Conservation (phyloP, 2,888 invertebrate species). For the Trachelus tabidus region DNA sequence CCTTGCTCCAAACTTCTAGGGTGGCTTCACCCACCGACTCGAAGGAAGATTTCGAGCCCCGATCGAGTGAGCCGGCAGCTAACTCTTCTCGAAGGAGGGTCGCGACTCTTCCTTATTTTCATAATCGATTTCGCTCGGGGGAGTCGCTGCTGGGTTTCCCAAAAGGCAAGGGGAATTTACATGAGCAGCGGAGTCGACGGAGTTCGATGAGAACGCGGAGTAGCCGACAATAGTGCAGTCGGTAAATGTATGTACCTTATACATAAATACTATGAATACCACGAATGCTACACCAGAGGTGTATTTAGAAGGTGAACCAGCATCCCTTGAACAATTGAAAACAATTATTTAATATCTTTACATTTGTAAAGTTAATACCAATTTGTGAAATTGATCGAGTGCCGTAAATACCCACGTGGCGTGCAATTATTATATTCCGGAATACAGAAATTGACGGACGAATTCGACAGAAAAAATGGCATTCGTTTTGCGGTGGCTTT, state of each 20-base stretch:
- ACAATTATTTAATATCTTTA: neutral
- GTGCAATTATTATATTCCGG: neutral
- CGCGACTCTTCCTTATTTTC: constrained; percentile 40
- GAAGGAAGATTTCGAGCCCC: neutral
- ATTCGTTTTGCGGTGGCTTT: neutral
- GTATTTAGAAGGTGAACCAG: neutral
- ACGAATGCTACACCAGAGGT: no score
- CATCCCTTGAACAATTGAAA: neutral
- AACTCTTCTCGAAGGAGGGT: constrained; percentile 27
- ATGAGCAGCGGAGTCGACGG: no score
- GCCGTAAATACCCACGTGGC: no score
- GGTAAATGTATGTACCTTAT: neutral
- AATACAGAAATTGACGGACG: neutral
- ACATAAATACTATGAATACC: neutral
- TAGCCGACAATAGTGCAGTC: neutral
- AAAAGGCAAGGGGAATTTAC: no score
- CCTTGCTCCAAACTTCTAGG: neutral
- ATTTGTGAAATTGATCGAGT: neutral
- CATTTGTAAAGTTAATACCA: no score
- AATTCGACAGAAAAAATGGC: no score
- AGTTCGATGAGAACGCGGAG: no score
- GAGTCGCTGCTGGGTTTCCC: constrained; percentile 4
- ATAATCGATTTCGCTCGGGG: constrained; percentile 48
- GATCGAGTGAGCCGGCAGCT: neutral
- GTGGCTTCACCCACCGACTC: constrained; percentile 12